Percentiles rank a stretch among this genome's conserved stretches.
These are phyloP conservation scores for Cremastinae sp. DNA, from an alignment of 2,888 invertebrate genomes.

Conservation along the genomic window DNA sequence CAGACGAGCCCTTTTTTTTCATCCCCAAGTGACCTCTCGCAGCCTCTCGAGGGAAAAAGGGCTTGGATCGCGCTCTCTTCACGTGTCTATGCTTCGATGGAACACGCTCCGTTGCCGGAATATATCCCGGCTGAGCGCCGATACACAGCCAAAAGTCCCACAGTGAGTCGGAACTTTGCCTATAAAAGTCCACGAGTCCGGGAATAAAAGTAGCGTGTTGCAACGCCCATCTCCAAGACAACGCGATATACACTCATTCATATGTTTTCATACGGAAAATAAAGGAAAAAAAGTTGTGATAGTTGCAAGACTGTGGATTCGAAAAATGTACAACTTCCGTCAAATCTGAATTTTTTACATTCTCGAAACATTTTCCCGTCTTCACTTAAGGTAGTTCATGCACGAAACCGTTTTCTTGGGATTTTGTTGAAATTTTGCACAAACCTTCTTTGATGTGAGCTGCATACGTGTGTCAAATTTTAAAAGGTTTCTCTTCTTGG, in stretches of 20 bases:
- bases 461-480: no score
- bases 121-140: slow-evolving; percentile 28
- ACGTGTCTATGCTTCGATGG: slow-evolving; percentile 30
- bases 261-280: slow-evolving; percentile 10
- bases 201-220: slow-evolving; percentile 70
- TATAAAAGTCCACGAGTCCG: slow-evolving; percentile 74
- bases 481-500: no score
- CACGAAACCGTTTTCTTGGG: no score
- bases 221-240: slow-evolving; percentile 50
- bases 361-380: no score
- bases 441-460: no score
- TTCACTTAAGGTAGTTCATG: no score
- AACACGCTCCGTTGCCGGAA: slow-evolving; percentile 47
- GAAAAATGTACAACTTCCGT: no score
- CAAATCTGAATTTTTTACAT: no score
- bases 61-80: slow-evolving; percentile 43
- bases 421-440: no score
- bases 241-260: slow-evolving; percentile 33
- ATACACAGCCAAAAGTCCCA: slow-evolving; percentile 58
- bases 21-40: slow-evolving; percentile 7
- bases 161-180: slow-evolving; percentile 70
- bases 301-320: no score
- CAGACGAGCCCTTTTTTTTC: slow-evolving; percentile 25
- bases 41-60: slow-evolving; percentile 8
- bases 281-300: slow-evolving; percentile 22